Evolutionary conservation across 2,888 invertebrate species (phyloP).

Genomic region (Gari tellinella): DNA sequence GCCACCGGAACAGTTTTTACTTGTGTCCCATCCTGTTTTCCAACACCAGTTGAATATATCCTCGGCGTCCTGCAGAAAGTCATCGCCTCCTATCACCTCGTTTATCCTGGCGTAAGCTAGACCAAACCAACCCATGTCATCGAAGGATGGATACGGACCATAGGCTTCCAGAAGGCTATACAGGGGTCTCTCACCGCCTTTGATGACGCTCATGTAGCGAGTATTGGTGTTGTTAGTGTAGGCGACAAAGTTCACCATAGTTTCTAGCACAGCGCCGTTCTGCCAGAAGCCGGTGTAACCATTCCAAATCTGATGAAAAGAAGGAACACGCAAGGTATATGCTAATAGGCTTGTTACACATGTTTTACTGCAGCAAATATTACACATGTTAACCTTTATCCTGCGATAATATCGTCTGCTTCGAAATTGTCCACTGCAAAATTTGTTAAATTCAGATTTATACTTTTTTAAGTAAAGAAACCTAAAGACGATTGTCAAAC

Average conservation of each 20-base stretch:
- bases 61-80: conserved; percentile 57
- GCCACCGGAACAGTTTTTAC: conserved; percentile 61
- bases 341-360: no score
- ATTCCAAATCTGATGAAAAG: conserved; percentile 65
- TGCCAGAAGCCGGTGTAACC: conserved; percentile 74
- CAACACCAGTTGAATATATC: conserved; percentile 68
- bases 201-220: conserved; percentile 57
- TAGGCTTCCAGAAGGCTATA: conserved; percentile 66
- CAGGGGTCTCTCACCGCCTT: conserved; percentile 53
- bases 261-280: conserved; percentile 68
- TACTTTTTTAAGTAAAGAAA: no score
- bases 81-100: conserved; percentile 52
- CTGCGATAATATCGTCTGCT: no score
- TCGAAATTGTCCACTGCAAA: no score
- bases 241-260: conserved; percentile 63
- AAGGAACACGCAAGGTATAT: no score
- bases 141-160: conserved; percentile 69
- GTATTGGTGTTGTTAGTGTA: conserved; percentile 63
- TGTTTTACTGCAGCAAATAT: no score
- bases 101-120: conserved; percentile 62
- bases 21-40: conserved; percentile 66
- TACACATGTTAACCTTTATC: no score
- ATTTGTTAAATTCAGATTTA: no score
- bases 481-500: no score
- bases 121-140: conserved; percentile 73